Base-by-base conservation (phyloP, 2,888 invertebrate genomes). In the Macrosoma leucophasiata region DNA sequence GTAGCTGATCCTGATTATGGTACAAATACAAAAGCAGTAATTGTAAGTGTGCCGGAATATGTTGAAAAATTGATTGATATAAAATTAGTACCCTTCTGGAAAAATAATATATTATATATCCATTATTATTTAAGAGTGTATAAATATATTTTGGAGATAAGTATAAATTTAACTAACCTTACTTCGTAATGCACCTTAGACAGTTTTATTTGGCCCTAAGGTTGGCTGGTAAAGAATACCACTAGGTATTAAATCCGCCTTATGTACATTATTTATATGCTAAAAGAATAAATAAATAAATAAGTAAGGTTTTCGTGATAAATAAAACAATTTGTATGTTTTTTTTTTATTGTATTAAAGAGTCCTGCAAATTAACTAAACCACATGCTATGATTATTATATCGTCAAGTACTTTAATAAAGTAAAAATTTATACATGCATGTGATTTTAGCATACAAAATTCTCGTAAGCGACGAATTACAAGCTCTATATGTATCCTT, bases 381-480 rank as follows among this genome's bases (percentile, higher is more conserved):
- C 24, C 43, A 39, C 45, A 45, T 20, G 43, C 37, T 11, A 43
- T 45, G 1, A 29, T 26, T 6, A 43, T 39, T 0, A 39, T 9
- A 12, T 41, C 34, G 31, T 47, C 39, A 6, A 41, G 21, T 5
- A 36, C 27, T 18, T 32, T 34, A 8, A 46, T 13, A 7, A 37
- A 27, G 30, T 37, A 42, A n/a, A 15, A 2, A 27, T 40, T 26
- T 7, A 43, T 2, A 28, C 46, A 43, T 6, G 43, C 41, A 42
- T 49, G 48, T 18, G 45, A 46, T 24, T 34, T 51, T 29, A 51
- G 26, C 44, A 51, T 50, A 10, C 28, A 17, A 33, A 48, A 51
- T 30, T 47, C 48, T 5, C 44, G 18, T 23, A 48, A 26, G 3
- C 43, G 39, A 11, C 47, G n/a, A 17, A 50, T 49, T 1, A 46